These are phyloP conservation scores for Homarus gammarus DNA, from an alignment of 2,888 invertebrate species.

Conservation along the genomic window DNA sequence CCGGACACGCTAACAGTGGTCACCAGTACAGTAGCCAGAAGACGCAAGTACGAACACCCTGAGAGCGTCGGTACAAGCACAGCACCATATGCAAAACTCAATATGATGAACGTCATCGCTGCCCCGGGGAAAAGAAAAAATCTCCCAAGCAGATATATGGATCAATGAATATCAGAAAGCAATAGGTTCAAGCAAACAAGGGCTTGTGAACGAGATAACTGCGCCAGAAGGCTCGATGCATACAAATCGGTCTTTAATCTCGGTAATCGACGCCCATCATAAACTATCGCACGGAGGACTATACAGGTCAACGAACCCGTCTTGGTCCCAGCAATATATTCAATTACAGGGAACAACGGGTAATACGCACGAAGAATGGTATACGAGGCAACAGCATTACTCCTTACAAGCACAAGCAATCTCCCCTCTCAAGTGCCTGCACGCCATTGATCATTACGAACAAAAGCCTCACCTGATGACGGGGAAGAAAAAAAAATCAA, in stretches of 20 bases:
- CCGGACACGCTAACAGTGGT: too few relatives aligned
- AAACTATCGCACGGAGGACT: conserved; percentile 10
- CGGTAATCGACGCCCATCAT: conserved; percentile 29
- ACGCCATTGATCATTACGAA: neutral
- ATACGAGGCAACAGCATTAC: neutral
- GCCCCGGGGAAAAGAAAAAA: neutral
- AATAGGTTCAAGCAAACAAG: too few relatives aligned
- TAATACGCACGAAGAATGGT: neutral
- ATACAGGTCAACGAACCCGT: neutral
- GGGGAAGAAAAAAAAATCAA: neutral
- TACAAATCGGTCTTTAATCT: conserved; percentile 34
- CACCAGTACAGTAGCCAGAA: neutral
- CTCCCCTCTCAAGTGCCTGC: neutral
- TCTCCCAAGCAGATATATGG: neutral
- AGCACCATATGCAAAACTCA: neutral
- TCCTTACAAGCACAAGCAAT: neutral
- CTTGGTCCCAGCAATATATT: neutral
- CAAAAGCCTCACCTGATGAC: neutral
- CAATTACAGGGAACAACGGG: neutral
- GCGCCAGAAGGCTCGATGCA: conserved; percentile 5
- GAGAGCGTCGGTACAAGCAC: neutral
- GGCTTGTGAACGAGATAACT: conserved; percentile 4
- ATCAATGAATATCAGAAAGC: too few relatives aligned
- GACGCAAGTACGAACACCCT: neutral
- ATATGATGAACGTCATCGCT: neutral